Conservation (phyloP, 2,113 vertebrate genomes). For the Centropus bengalensis region DNA sequence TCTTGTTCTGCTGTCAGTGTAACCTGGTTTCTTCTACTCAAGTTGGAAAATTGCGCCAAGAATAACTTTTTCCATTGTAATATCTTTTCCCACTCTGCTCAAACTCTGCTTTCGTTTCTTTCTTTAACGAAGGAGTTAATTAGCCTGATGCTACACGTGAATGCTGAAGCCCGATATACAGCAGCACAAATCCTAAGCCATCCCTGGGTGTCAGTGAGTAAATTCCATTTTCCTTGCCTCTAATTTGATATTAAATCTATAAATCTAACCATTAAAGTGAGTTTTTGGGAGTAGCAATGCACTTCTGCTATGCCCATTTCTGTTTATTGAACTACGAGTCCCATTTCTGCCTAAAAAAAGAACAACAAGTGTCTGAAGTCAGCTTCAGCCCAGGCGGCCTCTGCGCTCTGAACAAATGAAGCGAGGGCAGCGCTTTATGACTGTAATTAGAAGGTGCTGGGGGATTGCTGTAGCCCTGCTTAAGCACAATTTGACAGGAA, state of each 20-base stretch:
- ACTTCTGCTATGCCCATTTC: not conserved
- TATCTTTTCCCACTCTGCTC: not conserved
- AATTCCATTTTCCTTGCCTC: not conserved
- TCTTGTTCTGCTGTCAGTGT: not conserved
- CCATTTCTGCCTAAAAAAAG: not conserved
- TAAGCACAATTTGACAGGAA: not conserved
- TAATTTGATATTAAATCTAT: not conserved
- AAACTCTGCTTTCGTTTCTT: not conserved
- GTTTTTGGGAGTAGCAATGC: not conserved
- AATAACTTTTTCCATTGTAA: not conserved
- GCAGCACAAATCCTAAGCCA: constrained; percentile 92
- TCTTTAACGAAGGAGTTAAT: constrained; percentile 86
- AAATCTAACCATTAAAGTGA: not conserved
- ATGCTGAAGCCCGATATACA: constrained; percentile 88
- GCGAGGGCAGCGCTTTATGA: not conserved
- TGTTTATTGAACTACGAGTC: not conserved
- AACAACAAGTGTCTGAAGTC: not conserved
- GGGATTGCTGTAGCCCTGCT: not conserved
- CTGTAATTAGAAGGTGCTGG: not conserved
- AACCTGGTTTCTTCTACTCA: not conserved
- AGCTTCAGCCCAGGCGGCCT: not conserved
- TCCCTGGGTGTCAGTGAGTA: constrained; percentile 95
- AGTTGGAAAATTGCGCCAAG: not conserved
- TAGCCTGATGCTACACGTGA: constrained; percentile 92
- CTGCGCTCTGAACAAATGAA: not conserved